Base-by-base conservation (phyloP, 2,113 vertebrate species). In the Gymnarchus niloticus region DNA sequence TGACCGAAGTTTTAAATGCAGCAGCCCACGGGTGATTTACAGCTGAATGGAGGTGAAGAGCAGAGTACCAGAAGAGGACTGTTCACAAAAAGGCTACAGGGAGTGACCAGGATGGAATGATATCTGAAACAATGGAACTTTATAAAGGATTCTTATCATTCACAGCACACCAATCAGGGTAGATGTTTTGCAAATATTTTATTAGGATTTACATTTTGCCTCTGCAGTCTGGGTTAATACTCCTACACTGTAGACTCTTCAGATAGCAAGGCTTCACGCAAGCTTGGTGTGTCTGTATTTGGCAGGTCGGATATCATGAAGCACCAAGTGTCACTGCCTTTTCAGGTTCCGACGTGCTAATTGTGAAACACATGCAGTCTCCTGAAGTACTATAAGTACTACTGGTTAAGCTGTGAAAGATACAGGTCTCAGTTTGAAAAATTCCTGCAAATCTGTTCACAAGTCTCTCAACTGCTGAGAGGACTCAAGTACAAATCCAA, bases 301-400 rank as follows among this genome's bases (percentile, higher is more conserved):
- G 76, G 76, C 44, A 80, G 76, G 44, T 80, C 76, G 21, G 76
- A 25, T 80, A 49, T 49, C 76, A 80, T 48, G 46, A 37, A 80
- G 44, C 76, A 80, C 76, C 44, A 19, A 46, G 76, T 25, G 10
- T 80, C 37, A 8, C 76, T 80, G 76, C 3, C 44, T 80, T 80
- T 17, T 80, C 44, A 80, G 76, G 76, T 80, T 19, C 10, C 19
- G 23, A 80, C 37, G 76, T 80, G 76, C n/a, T 49, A 14, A 41
- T 37, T 73, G 33, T 73, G 41, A 73, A 73, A 73, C 41, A 69
- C 61, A 37, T 69, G 37, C 33, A 73, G 65, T 73, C 12, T 41
- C n/a, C 28, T 69, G 61, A 69, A 69, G 61, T 69, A 41, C 61
- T 69, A 69, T 5, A 69, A 69, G 61, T 69, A 69, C 61, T 19